Evolutionary conservation across 1,140 invertebrate genomes (phyloP).

Genomic region (Drosophila ercepeae): DNA sequence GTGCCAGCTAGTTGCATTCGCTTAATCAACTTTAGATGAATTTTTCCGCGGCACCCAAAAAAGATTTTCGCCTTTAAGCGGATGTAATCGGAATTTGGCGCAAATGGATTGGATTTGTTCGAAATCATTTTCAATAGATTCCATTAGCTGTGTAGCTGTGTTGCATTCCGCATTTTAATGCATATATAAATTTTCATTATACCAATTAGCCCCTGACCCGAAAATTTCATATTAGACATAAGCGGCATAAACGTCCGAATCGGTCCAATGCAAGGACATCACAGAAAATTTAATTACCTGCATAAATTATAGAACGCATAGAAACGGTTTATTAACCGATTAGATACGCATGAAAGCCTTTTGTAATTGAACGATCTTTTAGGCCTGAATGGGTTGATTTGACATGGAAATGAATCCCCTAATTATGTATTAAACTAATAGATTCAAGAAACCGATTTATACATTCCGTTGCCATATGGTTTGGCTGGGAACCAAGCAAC

Average conservation of each 20-base stretch:
- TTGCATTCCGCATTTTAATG: slow-evolving; percentile 3
- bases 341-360: slow-evolving; percentile 2
- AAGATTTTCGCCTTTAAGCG: neutral
- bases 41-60: neutral
- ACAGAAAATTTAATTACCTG: slow-evolving; percentile 16
- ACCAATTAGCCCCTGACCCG: slow-evolving; percentile 33
- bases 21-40: slow-evolving; percentile 41
- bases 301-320: slow-evolving; percentile 22
- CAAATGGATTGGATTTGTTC: neutral
- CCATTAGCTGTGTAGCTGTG: neutral
- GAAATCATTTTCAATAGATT: neutral
- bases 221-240: neutral
- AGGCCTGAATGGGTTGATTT: neutral
- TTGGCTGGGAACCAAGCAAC: neutral
- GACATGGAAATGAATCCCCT: neutral
- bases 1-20: slow-evolving; percentile 28
- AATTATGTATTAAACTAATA: neutral
- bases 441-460: too few species aligned
- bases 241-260: neutral
- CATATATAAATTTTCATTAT: slow-evolving; percentile 11
- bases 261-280: neutral
- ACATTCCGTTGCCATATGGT: neutral
- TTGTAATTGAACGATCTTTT: neutral
- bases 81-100: neutral
- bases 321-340: slow-evolving; percentile 13